Base-by-base conservation (phyloP, 2,797 vertebrate species). In the Leuciscus waleckii region DNA sequence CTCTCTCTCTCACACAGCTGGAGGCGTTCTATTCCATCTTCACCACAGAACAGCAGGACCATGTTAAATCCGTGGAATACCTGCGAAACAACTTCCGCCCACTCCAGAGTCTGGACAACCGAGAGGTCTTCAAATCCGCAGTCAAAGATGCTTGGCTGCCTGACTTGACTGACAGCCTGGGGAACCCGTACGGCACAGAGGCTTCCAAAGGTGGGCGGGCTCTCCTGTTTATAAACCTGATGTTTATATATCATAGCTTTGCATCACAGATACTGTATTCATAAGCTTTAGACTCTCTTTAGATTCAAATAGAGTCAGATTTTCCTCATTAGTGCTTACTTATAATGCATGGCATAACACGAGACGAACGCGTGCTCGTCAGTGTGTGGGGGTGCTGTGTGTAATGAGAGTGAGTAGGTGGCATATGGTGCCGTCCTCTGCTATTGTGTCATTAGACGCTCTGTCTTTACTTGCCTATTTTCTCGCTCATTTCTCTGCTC, bases 11-110 rank as follows among this genome's bases (percentile, higher is more conserved):
- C 8, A 4, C 67, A n/a, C 94, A 99, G 98, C 93, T 99, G 90
- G 98, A 99, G 90, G 97, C 98, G 0, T 99, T 99, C 93, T 99
- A 99, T 91, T 99, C 98, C 32, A 99, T 99, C 94, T 99, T 99
- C 93, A 99, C 98, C 91, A 99, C 98, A 0, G 98, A 99, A 90
- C 98, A 99, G 92, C 98, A 99, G 92, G 98, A 99, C 92, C 98
- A 99, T 0, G 98, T 99, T 70, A 99, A 99, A 90, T 99, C 97
- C 0, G 97, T 99, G 92, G 98, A 99, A 86, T 99, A 99, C 90
- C 94, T 99, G 90, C 96, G 97, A 90, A 99, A 98, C 88, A 99
- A 99, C 94, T 99, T 99, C 89, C 95, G 98, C 63, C 97, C 97
- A 5, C 96, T 95, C 89, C 97, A 99, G 92, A 93, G 11, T 0